Conservation (phyloP, 2,888 invertebrate species). For the Athrips mouffetella region DNA sequence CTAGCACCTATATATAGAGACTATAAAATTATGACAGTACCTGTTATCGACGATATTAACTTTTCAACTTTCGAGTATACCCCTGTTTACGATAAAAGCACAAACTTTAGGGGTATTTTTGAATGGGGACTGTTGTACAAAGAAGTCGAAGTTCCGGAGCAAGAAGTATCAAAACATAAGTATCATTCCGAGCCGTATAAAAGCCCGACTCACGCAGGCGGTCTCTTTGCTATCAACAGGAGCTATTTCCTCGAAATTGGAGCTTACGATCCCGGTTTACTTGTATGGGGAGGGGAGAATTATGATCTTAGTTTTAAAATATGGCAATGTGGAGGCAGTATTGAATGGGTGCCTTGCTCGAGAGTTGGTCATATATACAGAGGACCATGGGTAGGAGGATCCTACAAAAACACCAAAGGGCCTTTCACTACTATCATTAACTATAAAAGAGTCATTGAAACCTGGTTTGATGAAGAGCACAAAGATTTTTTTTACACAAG, state of each 20-base stretch:
- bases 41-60: slow-evolving; percentile 98
- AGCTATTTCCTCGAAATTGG: slow-evolving; percentile 96
- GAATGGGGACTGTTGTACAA: slow-evolving; percentile 99
- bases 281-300: slow-evolving; percentile 99
- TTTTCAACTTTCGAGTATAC: slow-evolving; percentile 96
- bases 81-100: slow-evolving; percentile 93
- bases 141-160: slow-evolving; percentile 94
- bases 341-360: slow-evolving; percentile 99
- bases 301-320: slow-evolving; percentile 98
- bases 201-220: slow-evolving; percentile 99
- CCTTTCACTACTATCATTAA: slow-evolving; percentile 96
- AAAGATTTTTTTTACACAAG: slow-evolving; percentile 98
- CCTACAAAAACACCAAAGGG: slow-evolving; percentile 94
- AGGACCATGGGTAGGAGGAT: slow-evolving; percentile 95
- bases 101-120: slow-evolving; percentile 96
- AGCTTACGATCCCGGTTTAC: slow-evolving; percentile 96
- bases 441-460: slow-evolving; percentile 98
- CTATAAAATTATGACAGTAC: slow-evolving; percentile 96
- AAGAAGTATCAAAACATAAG: slow-evolving; percentile 85
- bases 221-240: slow-evolving; percentile 97
- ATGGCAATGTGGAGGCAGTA: slow-evolving; percentile 99
- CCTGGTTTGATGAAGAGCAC: slow-evolving; percentile 98
- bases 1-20: slow-evolving; percentile 95
- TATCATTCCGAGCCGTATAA: slow-evolving; percentile 96
- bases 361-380: slow-evolving; percentile 98